These are phyloP conservation scores for Hozukius guyotensis DNA, from an alignment of 2,797 vertebrate species.

Conservation along the genomic window DNA sequence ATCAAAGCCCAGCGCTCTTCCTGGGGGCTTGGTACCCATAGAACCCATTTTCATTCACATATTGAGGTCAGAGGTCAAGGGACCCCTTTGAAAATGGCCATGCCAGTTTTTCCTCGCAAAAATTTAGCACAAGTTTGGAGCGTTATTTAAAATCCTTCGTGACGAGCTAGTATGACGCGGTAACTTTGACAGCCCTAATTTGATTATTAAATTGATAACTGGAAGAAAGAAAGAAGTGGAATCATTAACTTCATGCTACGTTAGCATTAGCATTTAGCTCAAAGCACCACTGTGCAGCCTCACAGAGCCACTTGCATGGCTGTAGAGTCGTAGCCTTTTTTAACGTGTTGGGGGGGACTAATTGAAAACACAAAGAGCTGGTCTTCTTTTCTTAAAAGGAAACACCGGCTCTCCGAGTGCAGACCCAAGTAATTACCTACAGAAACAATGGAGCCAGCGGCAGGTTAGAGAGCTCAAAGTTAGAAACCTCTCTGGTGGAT, in stretches of 20 bases:
- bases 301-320: not conserved
- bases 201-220: no score
- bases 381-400: conserved; percentile 33
- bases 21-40: not conserved
- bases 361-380: conserved; percentile 45
- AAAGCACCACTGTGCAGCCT: not conserved
- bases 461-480: conserved; percentile 6
- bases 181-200: no score
- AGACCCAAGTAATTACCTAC: conserved; percentile 43
- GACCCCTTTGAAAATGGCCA: not conserved
- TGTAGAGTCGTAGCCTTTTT: not conserved
- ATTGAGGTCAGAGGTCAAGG: not conserved
- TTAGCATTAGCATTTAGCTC: not conserved
- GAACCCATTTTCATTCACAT: no score
- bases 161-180: no score
- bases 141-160: not conserved
- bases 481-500: not conserved
- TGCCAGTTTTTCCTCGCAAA: not conserved
- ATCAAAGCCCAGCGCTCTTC: no score
- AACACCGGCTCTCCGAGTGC: conserved; percentile 22
- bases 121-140: not conserved
- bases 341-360: conserved; percentile 20
- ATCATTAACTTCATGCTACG: not conserved
- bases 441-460: conserved; percentile 30
- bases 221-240: not conserved